Base-by-base conservation (phyloP, 2,113 vertebrate species). In the Actenoides hombroni region DNA sequence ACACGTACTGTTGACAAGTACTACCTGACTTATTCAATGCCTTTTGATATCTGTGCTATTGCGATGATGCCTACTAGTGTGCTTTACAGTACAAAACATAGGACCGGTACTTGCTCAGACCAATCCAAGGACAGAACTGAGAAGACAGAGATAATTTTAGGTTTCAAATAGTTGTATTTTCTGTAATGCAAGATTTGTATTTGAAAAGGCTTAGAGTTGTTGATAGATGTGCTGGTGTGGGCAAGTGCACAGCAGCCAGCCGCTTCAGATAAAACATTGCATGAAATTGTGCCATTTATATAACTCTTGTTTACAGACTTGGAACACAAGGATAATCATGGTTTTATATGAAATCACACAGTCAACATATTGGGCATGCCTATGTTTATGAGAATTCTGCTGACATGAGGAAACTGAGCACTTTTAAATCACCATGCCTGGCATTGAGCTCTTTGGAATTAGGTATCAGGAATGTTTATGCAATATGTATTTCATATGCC, bases 151-250 rank as follows among this genome's bases (percentile, higher is more conserved):
- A 92, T 90, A 74, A 90, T 68, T 90, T 53, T 26, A 60, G 51
- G 60, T 83, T 88, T 88, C 82, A 75, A 92, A 78, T 63, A 78
- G 59, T 49, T 90, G 49, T 60, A 18, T 88, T 88, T 92, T 73
- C 88, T 90, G 69, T 53, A 80, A 57, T 14, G 24, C 57, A 69
- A 71, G 67, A 33, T 56, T 60, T 73, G 29, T 73, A 39, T 95
- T 90, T 81, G 76, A 73, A 90, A 96, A 63, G 69, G 69, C 73
- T 88, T 59, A 28, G 69, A 81, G 69, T 9, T 92, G 86, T 64
- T 95, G 90, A 86, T 92, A 73, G 93, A 90, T 87, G 67, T 49
- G 78, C 49, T 94, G 78, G 92, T 93, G 79, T 89, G 78, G 86
- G 64, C 71, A 88, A 83, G 87, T 49, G 44, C 83, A 29, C 65